These are phyloP conservation scores for silkworm (Bombyx mori) DNA, from an alignment of 1,140 invertebrate species.

Conservation along the genomic window ASM3026992v2 NC_085120.1:5858501-5859000, in stretches of 20 bases:
- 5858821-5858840: no score
- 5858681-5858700: background rate
- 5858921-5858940: no score
- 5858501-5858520: constrained; percentile 47
- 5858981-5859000: no score
- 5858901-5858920: no score
- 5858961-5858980: no score
- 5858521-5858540: constrained; percentile 38
- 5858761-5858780: no score
- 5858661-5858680: constrained; percentile 6
- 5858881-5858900: no score
- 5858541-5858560: constrained; percentile 29
- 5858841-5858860: no score
- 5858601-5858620: constrained; percentile 28
- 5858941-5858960: no score
- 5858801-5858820: background rate
- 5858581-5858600: constrained; percentile 41
- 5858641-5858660: constrained; percentile 14
- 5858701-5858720: constrained; percentile 5
- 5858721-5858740: constrained; percentile 8
- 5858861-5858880: no score
- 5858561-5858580: constrained; percentile 38
- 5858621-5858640: constrained; percentile 16
- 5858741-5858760: constrained; percentile 4
- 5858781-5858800: background rate